phyloP scores from a whole-genome alignment of 2,888 invertebrate genomes.

The Asteroscopus sphinx region DNA sequence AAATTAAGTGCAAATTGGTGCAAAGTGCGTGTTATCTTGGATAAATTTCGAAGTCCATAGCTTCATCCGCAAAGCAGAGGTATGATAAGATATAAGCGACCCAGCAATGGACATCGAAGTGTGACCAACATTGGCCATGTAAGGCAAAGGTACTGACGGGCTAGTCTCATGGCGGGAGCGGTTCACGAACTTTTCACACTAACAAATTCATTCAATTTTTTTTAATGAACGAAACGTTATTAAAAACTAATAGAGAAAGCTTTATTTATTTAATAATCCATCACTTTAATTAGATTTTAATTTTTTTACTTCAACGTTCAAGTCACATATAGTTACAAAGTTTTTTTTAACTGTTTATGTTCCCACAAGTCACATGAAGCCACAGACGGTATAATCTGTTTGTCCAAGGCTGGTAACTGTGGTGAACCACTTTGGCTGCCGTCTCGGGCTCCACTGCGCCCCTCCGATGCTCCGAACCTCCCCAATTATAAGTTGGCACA shows the following conservation, averaged over 20 bases:
- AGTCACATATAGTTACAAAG: constrained; percentile 7
- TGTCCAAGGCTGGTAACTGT: constrained; percentile 21
- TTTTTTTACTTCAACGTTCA: neutral
- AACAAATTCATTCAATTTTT: constrained; percentile 20
- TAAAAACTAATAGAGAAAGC: neutral
- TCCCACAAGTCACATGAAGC: constrained; percentile 15
- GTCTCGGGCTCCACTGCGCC: constrained; percentile 51
- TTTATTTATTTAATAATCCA: neutral
- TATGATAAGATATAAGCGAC: neutral
- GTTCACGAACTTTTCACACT: constrained; percentile 34
- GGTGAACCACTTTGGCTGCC: constrained; percentile 43
- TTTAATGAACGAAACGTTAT: constrained; percentile 1
- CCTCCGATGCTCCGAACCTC: constrained; percentile 35
- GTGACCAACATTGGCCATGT: constrained; percentile 33
- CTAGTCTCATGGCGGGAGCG: constrained; percentile 43
- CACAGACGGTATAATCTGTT: constrained; percentile 9
- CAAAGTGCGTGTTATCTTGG: constrained; percentile 13
- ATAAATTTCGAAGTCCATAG: constrained; percentile 9
- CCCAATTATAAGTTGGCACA: constrained; percentile 50
- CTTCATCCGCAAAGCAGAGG: neutral
- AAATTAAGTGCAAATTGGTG: constrained; percentile 19
- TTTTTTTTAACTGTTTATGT: no score
- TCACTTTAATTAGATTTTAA: constrained; percentile 23
- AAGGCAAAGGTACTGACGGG: constrained; percentile 37
- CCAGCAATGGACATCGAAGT: constrained; percentile 3